These are phyloP conservation scores for Propithecus coquereli DNA, from an alignment of 2,113 vertebrate genomes.

Conservation along the genomic window DNA sequence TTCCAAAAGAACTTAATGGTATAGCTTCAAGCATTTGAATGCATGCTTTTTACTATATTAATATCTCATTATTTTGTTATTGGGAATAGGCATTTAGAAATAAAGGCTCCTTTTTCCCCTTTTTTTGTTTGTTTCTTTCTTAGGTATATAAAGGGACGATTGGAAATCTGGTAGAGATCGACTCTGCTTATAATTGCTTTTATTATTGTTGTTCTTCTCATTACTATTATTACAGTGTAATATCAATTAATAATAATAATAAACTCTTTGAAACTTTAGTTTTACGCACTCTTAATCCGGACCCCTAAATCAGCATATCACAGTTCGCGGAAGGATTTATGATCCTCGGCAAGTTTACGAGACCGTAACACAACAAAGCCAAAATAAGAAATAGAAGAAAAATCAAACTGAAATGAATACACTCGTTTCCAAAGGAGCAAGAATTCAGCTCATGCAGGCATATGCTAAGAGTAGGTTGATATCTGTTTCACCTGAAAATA, in stretches of 20 bases:
- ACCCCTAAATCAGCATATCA: conserved; percentile 13
- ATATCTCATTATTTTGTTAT: not conserved
- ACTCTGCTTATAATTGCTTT: conserved; percentile 12
- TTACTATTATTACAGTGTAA: not conserved
- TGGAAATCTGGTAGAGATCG: conserved; percentile 43
- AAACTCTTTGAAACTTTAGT: conserved; percentile 59
- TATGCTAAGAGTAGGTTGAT: not conserved
- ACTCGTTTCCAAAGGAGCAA: not conserved
- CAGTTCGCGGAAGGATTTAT: conserved; percentile 48
- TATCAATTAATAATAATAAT: conserved; percentile 72
- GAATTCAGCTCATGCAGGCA: not conserved
- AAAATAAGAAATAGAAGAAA: not conserved
- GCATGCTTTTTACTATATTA: not conserved
- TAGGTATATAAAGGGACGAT: conserved; percentile 31
- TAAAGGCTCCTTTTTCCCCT: not conserved
- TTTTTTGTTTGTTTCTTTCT: not conserved
- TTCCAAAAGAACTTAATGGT: not conserved
- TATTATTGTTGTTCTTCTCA: not conserved
- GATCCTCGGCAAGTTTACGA: conserved; percentile 25
- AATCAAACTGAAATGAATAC: not conserved
- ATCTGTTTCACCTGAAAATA: not conserved
- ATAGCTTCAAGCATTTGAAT: not conserved
- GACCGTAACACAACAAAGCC: conserved; percentile 10
- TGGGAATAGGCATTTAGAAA: not conserved
- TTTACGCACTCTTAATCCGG: conserved; percentile 69